Conservation (phyloP, 2,797 vertebrate species). For the Garrulus glandarius region DNA sequence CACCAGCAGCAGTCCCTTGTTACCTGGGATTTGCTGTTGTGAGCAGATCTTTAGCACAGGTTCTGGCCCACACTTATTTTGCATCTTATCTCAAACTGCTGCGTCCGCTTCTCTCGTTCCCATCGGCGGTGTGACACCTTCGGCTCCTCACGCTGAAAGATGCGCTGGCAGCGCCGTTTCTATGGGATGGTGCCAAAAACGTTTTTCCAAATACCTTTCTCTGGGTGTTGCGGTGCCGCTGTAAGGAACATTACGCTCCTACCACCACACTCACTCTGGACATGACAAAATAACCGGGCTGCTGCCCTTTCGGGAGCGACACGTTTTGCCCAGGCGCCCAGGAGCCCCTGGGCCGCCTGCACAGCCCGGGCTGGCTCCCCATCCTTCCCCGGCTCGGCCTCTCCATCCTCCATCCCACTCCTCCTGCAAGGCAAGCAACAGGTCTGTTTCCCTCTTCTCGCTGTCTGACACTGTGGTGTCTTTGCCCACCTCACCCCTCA, state of each 20-base stretch:
- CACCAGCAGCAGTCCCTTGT: rapidly evolving
- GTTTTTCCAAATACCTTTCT: neutral
- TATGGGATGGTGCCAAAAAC: rapidly evolving
- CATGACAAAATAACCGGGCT: rapidly evolving
- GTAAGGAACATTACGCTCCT: neutral
- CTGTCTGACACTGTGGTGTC: neutral
- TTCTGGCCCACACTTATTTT: neutral
- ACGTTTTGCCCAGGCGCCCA: rapidly evolving
- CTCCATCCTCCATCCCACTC: neutral
- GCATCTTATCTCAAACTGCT: neutral
- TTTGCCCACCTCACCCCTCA: neutral
- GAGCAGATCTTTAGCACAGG: neutral
- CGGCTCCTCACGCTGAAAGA: rapidly evolving
- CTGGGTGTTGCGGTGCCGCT: neutral
- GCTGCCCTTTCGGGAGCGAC: rapidly evolving
- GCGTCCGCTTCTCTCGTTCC: rapidly evolving
- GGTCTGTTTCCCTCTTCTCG: no score
- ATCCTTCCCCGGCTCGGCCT: neutral
- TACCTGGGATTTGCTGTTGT: rapidly evolving
- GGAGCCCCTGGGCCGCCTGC: neutral
- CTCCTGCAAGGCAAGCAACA: neutral
- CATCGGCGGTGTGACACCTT: rapidly evolving
- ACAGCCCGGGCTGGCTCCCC: neutral
- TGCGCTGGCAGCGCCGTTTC: neutral
- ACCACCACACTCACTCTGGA: rapidly evolving